These are phyloP conservation scores for Phenganax marumi DNA, from an alignment of 92 coral and sea anemone species.

Conservation along the genomic window DNA sequence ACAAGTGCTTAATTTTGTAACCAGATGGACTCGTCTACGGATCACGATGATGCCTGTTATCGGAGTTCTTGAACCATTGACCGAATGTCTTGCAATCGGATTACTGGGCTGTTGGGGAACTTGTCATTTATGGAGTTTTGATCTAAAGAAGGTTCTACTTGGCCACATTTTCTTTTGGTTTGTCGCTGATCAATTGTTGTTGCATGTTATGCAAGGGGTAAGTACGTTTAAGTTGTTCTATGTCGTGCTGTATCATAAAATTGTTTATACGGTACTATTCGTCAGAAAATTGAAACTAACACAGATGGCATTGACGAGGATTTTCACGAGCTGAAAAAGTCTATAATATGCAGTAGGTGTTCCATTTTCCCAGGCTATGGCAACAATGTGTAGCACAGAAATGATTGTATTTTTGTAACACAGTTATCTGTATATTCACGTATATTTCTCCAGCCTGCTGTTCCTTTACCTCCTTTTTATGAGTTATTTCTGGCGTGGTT, in stretches of 20 bases:
- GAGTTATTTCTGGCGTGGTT: constrained; percentile 78
- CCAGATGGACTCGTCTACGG: constrained; percentile 94
- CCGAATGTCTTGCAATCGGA: constrained; percentile 76
- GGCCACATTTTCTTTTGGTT: constrained; percentile 73
- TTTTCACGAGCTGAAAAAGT: too few relatives aligned
- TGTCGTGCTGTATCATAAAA: not conserved
- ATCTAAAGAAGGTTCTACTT: constrained; percentile 58
- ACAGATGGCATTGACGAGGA: too few relatives aligned
- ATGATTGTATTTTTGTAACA: too few relatives aligned
- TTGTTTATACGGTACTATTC: not conserved
- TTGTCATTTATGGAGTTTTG: constrained; percentile 72
- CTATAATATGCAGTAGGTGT: too few relatives aligned
- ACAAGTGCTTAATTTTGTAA: not conserved
- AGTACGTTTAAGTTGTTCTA: constrained; percentile 30
- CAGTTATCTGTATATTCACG: not conserved
- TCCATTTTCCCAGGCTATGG: too few relatives aligned
- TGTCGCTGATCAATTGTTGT: constrained; percentile 73
- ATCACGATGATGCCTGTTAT: constrained; percentile 92
- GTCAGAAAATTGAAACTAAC: too few relatives aligned
- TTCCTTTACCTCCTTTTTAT: constrained; percentile 70
- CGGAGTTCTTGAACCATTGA: constrained; percentile 80
- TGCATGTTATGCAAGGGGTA: constrained; percentile 84
- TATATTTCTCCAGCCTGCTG: constrained; percentile 10
- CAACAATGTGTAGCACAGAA: too few relatives aligned
- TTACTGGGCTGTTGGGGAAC: constrained; percentile 74